A percentile compares a stretch with the other conserved stretches of the same genome.
Evolutionary conservation across 1,140 invertebrate species (phyloP).

Genomic region (Cepaea nemoralis): DNA sequence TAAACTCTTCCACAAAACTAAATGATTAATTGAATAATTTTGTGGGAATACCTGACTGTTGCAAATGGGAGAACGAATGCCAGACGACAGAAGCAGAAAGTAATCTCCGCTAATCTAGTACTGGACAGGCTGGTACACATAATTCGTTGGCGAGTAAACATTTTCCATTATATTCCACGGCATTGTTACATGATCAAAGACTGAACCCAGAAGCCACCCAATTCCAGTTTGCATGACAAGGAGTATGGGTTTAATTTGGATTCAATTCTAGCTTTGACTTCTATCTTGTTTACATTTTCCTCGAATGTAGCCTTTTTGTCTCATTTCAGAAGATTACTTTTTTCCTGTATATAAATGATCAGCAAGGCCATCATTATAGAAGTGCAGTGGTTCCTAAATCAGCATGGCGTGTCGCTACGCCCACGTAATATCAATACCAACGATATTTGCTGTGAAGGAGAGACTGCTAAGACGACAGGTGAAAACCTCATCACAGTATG

Average conservation of each 20-base stretch:
- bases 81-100: not conserved
- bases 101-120: slow-evolving; percentile 13
- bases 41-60: not conserved
- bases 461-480: no score
- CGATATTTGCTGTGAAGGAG: no score
- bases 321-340: no score
- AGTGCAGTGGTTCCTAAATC: no score
- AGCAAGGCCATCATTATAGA: no score
- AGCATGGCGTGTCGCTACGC: no score
- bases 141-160: not conserved
- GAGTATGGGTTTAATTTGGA: not conserved
- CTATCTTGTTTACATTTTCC: not conserved
- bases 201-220: not conserved
- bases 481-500: no score
- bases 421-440: no score
- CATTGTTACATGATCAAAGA: not conserved
- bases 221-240: not conserved
- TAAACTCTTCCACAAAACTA: not conserved
- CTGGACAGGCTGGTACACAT: not conserved
- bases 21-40: not conserved
- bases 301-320: no score
- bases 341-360: no score
- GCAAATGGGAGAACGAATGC: not conserved
- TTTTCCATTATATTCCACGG: not conserved
- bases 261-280: not conserved